Evolutionary conservation across 1,140 invertebrate genomes (phyloP), one percentile per base, ranked within the genome.

Genomic region (Scaptomyza montana): DNA sequence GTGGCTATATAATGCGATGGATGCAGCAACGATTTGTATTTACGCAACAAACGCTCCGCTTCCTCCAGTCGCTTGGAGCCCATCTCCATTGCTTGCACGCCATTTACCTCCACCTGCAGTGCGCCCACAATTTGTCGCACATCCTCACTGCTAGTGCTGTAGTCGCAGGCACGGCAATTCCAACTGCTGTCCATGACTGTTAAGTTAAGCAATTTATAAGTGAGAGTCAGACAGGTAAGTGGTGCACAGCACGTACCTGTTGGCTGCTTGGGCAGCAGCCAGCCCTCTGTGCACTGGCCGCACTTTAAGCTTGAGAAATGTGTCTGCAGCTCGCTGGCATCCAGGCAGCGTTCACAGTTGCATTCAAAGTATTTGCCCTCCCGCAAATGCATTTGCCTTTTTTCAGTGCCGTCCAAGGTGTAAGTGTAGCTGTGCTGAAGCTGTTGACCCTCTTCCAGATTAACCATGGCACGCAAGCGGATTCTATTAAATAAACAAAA

Each of bases 311-410:
- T 95, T 57, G 96, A 96, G 69, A 96, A 93, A 84, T 96, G 94
- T 0, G 96, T 96, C 8, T 94, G 95, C 16, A 97, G 89, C 86
- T 97, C 96, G 0, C 94, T 95, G 5, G 95, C 95, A 91, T 97
- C 96, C 0, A 93, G 92, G 81, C 96, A 97, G 51, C 96, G 93
- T 16, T 92, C 69, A 76, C 96, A 97, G 36, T 93, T 93, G 81
- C 96, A 97, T 5, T 93, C 93, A 86, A 97, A 97, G 89, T 95
- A 95, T 92, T 97, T 97, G 19, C 95, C 94, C 80, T 95, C 94
- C 13, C 94, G 92, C 1, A 98, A 92, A 84, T 95, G 94, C 69
- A 95, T 93, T 47, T 96, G 93, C 6, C 97, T 93, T 13, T 95
- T 91, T 10, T 95, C 78, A 0, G 97, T 97, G 2, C 96, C 95